phyloP scores from a whole-genome alignment of 37 sponge, comb jelly and placozoan genomes.

The Geodia barretti region DNA sequence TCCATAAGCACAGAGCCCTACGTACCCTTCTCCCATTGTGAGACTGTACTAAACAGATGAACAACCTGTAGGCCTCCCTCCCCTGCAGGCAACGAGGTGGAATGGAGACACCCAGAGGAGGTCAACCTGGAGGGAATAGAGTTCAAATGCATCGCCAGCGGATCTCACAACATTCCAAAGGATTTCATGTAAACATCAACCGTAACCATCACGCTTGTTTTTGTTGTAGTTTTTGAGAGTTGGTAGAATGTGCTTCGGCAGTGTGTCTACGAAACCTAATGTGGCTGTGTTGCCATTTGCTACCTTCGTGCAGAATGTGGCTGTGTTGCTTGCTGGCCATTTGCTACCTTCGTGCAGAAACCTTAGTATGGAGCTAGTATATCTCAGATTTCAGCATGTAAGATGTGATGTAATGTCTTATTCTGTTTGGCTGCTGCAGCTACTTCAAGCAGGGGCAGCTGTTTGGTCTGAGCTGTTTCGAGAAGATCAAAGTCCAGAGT shows the following conservation, averaged over 20 bases:
- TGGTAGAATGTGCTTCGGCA: no score
- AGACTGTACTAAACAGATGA: not conserved
- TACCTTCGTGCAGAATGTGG: no score
- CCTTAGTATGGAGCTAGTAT: not conserved
- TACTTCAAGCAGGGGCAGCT: constrained; percentile 77
- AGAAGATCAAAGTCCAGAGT: constrained; percentile 78
- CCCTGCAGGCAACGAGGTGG: constrained; percentile 84
- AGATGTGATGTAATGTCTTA: no score
- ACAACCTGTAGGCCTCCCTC: not conserved
- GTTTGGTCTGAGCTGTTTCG: constrained; percentile 91
- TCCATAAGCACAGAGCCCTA: no score
- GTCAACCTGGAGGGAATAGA: constrained; percentile 85
- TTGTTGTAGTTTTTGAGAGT: not conserved
- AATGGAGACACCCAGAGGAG: constrained; percentile 86
- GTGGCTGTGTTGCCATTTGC: no score
- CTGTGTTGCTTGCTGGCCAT: no score
- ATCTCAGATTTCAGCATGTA: not conserved
- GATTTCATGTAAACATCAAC: constrained; percentile 80
- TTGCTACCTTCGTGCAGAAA: not conserved
- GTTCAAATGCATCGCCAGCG: constrained; percentile 97
- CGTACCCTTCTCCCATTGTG: not conserved
- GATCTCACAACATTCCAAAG: constrained; percentile 79
- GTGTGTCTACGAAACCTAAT: no score
- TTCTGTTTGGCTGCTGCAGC: no score
- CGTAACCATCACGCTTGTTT: not conserved